Evolutionary conservation across 1,140 invertebrate genomes (phyloP).

Genomic region (Drosophila sproati): DNA sequence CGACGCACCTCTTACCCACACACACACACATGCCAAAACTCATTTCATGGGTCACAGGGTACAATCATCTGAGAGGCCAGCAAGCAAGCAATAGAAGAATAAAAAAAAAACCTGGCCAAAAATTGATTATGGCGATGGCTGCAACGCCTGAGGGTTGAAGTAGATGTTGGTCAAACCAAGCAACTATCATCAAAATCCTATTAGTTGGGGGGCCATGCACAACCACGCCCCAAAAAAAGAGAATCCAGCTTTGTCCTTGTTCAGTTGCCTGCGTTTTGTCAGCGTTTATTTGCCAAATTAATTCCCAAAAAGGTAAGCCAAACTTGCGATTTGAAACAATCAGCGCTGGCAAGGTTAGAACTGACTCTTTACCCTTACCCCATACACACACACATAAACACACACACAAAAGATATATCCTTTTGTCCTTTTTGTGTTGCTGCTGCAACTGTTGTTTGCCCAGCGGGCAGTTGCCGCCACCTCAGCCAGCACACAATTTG

Average conservation of each 20-base stretch:
- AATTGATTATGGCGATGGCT: slow-evolving; percentile 74
- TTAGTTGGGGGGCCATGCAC: slow-evolving; percentile 71
- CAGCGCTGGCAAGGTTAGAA: slow-evolving; percentile 56
- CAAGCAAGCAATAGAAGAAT: slow-evolving; percentile 34
- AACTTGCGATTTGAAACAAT: slow-evolving; percentile 83
- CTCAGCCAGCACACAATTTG: slow-evolving; percentile 72
- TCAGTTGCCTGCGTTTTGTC: slow-evolving; percentile 80
- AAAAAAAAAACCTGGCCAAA: slow-evolving; percentile 67
- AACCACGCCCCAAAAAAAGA: slow-evolving; percentile 15
- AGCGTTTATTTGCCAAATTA: slow-evolving; percentile 83
- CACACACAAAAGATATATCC: slow-evolving; percentile 26
- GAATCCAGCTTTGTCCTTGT: slow-evolving; percentile 68
- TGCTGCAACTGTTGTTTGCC: slow-evolving; percentile 75
- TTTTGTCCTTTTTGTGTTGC: slow-evolving; percentile 67
- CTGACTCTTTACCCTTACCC: not conserved
- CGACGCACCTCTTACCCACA: slow-evolving; percentile 4
- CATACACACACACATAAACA: slow-evolving; percentile 9
- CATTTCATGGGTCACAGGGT: slow-evolving; percentile 79
- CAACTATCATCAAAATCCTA: slow-evolving; percentile 83
- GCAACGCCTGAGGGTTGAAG: slow-evolving; percentile 46
- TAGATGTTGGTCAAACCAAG: slow-evolving; percentile 39
- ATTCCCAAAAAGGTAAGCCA: slow-evolving; percentile 83
- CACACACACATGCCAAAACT: slow-evolving; percentile 74
- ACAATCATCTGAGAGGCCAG: slow-evolving; percentile 63
- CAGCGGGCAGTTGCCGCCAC: slow-evolving; percentile 50